Percentiles rank a stretch among this genome's conserved stretches.
Conservation (phyloP, 2,113 vertebrate genomes). For the Oncorhynchus gorbuscha region DNA sequence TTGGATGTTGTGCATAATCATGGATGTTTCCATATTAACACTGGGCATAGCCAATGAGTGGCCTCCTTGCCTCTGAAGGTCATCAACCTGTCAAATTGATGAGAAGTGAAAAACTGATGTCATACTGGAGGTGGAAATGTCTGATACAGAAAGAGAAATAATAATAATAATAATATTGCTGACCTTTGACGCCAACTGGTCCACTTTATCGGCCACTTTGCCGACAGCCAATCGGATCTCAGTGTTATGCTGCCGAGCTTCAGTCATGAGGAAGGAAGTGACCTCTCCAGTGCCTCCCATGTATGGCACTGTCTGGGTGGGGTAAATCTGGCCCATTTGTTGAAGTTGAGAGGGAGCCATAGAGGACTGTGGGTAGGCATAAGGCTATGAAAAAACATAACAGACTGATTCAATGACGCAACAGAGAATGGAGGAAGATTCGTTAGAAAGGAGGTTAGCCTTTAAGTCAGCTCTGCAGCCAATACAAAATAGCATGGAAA, state of each 20-base stretch:
- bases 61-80: slow-evolving; percentile 80
- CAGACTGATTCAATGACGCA: background rate
- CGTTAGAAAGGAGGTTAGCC: background rate
- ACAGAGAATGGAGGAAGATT: background rate
- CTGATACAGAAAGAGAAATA: background rate
- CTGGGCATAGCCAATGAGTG: slow-evolving; percentile 74
- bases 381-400: slow-evolving; percentile 65
- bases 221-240: slow-evolving; percentile 88
- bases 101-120: background rate
- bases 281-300: slow-evolving; percentile 89
- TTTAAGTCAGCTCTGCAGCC: background rate
- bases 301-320: slow-evolving; percentile 77
- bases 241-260: slow-evolving; percentile 94
- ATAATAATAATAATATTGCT: background rate
- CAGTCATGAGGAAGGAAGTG: slow-evolving; percentile 92
- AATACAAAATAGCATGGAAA: background rate
- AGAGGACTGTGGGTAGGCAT: slow-evolving; percentile 74
- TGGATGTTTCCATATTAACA: slow-evolving; percentile 90
- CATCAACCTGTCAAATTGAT: slow-evolving; percentile 77
- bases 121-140: background rate
- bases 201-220: slow-evolving; percentile 94
- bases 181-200: slow-evolving; percentile 88
- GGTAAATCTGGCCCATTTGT: slow-evolving; percentile 80
- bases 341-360: slow-evolving; percentile 81
- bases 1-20: slow-evolving; percentile 94